Base-by-base conservation (phyloP, 1,140 invertebrate genomes). In the Prorops nasuta region DNA sequence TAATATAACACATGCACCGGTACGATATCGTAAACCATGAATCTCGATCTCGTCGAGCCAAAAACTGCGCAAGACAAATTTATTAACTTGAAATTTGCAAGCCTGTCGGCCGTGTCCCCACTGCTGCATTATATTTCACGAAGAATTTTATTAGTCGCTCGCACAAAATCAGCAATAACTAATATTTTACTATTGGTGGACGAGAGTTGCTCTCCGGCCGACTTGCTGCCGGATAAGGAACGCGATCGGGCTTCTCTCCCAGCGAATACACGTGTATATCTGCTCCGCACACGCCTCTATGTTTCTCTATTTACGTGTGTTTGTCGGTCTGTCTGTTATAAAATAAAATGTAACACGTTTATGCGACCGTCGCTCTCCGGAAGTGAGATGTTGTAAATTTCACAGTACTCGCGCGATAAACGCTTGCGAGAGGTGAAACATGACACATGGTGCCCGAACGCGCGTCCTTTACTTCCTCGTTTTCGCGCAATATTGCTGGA, bases 351-450 rank as follows among this genome's bases (percentile, higher is more conserved):
- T 58, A 56, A 56, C 62, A 39, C 57, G 50, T 64, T 66, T 66
- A 66, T 63, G 63, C 54, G 52, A 58, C 56, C 51, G 54, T 42
- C 51, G 41, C 43, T 34, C 60, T 66, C 59, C 60, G 62, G 63
- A 62, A 66, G 59, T 67, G 61, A 67, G 58, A 66, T 54, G 61
- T 55, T 67, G 60, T 64, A 64, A 66, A 66, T 66, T 64, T 66
- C 63, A 53, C 61, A 49, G 56, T 47, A 49, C 49, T 49, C 56
- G 56, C 47, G 58, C 60, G 60, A 63, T 62, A 62, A 62, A 62
- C 60, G 60, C 54, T 55, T 49, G 60, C 56, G 51, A 59, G 50
- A 58, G 51, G 60, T 63, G 59, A 63, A 63, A 61, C 59, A 63
- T 63, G 57, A n/a, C n/a, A n/a, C n/a, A n/a, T n/a, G n/a, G n/a